A percentile compares a stretch with the other conserved stretches of the same genome.
phyloP scores from a whole-genome alignment of 1,140 invertebrate species.

The Drosophila ironensis region DNA sequence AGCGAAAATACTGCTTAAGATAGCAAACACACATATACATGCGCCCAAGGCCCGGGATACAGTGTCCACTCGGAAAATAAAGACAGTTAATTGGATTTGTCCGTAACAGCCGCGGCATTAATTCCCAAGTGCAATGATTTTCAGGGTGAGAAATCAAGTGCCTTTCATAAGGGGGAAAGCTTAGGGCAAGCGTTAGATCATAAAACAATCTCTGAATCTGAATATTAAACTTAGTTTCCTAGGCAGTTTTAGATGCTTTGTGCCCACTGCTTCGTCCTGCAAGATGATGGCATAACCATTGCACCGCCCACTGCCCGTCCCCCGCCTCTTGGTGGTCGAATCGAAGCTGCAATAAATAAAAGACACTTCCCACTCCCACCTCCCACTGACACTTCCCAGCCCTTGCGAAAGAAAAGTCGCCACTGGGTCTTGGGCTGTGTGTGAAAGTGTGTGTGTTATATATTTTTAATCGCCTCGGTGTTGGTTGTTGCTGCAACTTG shows the following conservation, averaged over 20 bases:
- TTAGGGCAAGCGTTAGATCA: no score
- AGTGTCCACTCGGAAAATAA: not conserved
- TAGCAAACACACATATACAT: conserved; percentile 15
- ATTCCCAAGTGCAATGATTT: not conserved
- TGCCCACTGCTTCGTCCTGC: conserved; percentile 5
- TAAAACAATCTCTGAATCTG: no score
- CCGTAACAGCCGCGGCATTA: no score
- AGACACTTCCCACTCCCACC: conserved; percentile 6
- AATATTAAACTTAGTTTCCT: no score
- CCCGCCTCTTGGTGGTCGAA: conserved; percentile 8
- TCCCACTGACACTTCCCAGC: not conserved
- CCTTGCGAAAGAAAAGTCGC: conserved; percentile 39
- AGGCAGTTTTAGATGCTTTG: no score
- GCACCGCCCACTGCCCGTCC: conserved; percentile 1
- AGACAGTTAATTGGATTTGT: not conserved
- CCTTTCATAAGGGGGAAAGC: no score
- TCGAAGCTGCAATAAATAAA: conserved; percentile 47
- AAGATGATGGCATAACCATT: conserved; percentile 37
- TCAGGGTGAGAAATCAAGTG: not conserved
- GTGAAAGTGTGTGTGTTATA: no score
- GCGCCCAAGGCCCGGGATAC: not conserved
- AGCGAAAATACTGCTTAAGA: conserved; percentile 59
- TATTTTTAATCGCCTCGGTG: not conserved
- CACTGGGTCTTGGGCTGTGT: conserved; percentile 33
- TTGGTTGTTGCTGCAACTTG: conserved; percentile 44